These are phyloP conservation scores for Cephus spinipes DNA, from an alignment of 2,888 invertebrate genomes.

Conservation along the genomic window DNA sequence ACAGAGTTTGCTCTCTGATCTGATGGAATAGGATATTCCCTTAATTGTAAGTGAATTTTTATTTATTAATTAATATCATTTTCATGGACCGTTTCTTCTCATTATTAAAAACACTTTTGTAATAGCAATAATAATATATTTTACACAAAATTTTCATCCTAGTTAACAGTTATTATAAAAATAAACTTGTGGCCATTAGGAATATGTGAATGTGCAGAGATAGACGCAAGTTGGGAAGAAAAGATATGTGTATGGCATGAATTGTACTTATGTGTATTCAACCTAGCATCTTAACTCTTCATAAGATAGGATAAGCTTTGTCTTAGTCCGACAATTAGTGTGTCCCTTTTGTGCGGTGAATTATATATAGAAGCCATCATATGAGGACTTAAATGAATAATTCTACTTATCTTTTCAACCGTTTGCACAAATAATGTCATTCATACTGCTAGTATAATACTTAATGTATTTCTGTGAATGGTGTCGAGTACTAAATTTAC, in stretches of 20 bases:
- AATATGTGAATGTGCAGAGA: constrained; percentile 32
- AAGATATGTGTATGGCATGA: constrained; percentile 27
- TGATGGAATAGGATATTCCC: constrained; percentile 19
- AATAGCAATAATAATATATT: constrained; percentile 38
- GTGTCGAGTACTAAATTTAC: not conserved
- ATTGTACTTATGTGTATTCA: not conserved
- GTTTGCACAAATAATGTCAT: not conserved
- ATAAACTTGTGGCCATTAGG: constrained; percentile 43
- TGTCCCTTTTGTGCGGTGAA: not conserved
- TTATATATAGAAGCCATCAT: not conserved
- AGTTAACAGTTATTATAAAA: constrained; percentile 44
- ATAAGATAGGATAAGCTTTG: not conserved
- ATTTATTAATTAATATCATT: too few relatives aligned
- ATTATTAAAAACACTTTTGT: not conserved
- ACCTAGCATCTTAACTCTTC: not conserved
- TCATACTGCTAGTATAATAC: not conserved
- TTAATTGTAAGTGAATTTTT: constrained; percentile 10
- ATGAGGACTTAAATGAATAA: not conserved
- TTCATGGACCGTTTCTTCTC: too few relatives aligned
- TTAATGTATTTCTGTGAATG: not conserved
- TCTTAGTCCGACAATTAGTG: not conserved
- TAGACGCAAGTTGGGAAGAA: constrained; percentile 10
- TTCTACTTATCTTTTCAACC: not conserved
- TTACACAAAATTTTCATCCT: constrained; percentile 34
- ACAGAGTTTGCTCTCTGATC: constrained; percentile 43